Evolutionary conservation across 2,113 vertebrate genomes (phyloP), one percentile per base, ranked within the genome.

Genomic region (Notiomystis cincta): DNA sequence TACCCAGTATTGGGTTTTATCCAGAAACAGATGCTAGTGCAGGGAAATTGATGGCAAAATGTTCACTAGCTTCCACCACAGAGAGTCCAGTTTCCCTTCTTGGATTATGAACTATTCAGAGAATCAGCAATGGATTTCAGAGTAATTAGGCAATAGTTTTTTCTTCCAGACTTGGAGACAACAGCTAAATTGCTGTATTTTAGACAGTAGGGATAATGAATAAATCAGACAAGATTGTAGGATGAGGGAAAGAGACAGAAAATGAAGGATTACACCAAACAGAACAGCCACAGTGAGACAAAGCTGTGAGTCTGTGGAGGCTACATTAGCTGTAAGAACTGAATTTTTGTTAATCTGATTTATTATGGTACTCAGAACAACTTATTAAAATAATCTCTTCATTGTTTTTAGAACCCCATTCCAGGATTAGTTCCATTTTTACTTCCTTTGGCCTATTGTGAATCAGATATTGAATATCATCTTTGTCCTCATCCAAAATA

Each of bases 401-500:
- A 37, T 83, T 82, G 31, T 62, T 91, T 96, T 78, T 94, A 99
- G 99, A 99, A 99, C 79, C 99, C 99, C n/a, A 95, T 73, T 92
- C 99, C 99, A 11, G 98, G 98, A 56, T 87, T 99, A 54, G 94
- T 98, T 95, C 90, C 98, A 9, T 96, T 98, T 96, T 98, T 97
- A 96, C 87, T 38, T 11, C 97, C 97, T 57, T 97, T 98, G 42
- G 91, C 97, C 78, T 99, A 99, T 25, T 92, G 97, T 42, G 99
- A 99, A 97, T 98, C 97, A 40, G 91, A 96, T 60, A 96, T 97
- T 61, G 99, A 99, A 45, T 98, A 98, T 96, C 98, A 99, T 82
- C 97, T 99, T 77, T 99, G 99, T 90, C 97, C 99, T 75, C 91
- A 98, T 94, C 98, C 98, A 86, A 99, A 98, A 96, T 98, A 99